phyloP scores from a whole-genome alignment of 2,888 invertebrate species.

The Plebejus argus region DNA sequence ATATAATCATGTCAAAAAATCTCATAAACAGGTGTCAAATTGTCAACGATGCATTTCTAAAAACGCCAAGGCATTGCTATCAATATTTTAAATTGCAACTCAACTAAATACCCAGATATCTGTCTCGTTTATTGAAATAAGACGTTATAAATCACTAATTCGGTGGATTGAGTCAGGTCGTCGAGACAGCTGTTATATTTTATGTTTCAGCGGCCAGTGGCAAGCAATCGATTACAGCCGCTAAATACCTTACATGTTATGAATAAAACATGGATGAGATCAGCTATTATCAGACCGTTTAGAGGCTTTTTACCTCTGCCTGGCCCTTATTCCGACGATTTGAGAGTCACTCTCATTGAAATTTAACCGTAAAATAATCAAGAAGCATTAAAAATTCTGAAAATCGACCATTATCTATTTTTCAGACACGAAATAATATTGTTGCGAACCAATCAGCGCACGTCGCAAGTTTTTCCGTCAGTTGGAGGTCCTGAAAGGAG shows the following conservation, averaged over 20 bases:
- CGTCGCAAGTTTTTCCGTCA: too few species aligned
- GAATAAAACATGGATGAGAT: not conserved
- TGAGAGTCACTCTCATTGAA: too few species aligned
- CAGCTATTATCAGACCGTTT: not conserved
- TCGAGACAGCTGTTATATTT: not conserved
- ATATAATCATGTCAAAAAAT: too few species aligned
- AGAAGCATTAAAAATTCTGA: not conserved
- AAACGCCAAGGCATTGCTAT: too few species aligned
- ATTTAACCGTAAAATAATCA: not conserved
- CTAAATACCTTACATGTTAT: conserved; percentile 12
- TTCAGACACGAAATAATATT: not conserved
- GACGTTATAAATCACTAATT: not conserved
- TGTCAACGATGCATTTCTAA: too few species aligned
- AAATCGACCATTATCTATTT: not conserved
- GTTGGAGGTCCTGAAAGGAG: too few species aligned
- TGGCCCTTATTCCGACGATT: too few species aligned
- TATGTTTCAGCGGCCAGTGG: not conserved
- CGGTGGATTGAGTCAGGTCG: not conserved
- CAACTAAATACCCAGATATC: too few species aligned
- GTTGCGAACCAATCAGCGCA: not conserved
- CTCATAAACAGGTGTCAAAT: too few species aligned
- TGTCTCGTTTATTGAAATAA: conserved; percentile 7
- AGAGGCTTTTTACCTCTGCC: not conserved
- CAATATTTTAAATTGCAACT: too few species aligned
- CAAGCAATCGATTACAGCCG: conserved; percentile 11